Evolutionary conservation across 1,140 invertebrate genomes (phyloP).

Genomic region (Steinernema feltiae): DNA sequence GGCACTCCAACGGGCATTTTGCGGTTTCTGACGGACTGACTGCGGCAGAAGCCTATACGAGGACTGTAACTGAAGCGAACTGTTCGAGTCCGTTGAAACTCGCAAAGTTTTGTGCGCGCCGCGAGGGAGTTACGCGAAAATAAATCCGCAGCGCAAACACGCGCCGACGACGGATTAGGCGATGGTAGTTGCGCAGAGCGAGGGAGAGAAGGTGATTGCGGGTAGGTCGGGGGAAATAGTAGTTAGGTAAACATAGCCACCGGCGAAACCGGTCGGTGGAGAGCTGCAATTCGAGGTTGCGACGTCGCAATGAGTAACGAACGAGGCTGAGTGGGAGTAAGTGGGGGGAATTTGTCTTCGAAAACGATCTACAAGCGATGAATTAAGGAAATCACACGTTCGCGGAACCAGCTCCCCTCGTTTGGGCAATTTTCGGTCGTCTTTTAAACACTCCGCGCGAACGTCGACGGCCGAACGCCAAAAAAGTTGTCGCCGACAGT

Average conservation of each 20-base stretch:
- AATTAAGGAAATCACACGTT: background rate
- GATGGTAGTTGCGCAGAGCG: background rate
- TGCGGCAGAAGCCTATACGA: background rate
- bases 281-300: background rate
- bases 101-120: background rate
- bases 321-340: too few species aligned
- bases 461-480: background rate
- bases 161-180: conserved; percentile 6
- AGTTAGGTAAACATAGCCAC: conserved; percentile 13
- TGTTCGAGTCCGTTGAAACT: background rate
- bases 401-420: background rate
- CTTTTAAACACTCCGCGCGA: background rate
- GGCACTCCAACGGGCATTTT: background rate
- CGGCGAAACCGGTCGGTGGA: background rate
- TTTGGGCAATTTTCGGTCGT: conserved; percentile 2
- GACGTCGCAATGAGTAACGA: too few species aligned
- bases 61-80: background rate
- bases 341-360: background rate
- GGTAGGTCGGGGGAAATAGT: conserved; percentile 11
- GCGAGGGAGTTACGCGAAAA: background rate
- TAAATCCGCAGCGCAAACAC: background rate
- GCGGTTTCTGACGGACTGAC: background rate
- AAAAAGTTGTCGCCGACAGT: background rate
- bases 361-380: background rate
- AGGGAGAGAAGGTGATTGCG: background rate